phyloP scores from a whole-genome alignment of 92 coral and sea anemone species.

The Plumapathes pennacea region DNA sequence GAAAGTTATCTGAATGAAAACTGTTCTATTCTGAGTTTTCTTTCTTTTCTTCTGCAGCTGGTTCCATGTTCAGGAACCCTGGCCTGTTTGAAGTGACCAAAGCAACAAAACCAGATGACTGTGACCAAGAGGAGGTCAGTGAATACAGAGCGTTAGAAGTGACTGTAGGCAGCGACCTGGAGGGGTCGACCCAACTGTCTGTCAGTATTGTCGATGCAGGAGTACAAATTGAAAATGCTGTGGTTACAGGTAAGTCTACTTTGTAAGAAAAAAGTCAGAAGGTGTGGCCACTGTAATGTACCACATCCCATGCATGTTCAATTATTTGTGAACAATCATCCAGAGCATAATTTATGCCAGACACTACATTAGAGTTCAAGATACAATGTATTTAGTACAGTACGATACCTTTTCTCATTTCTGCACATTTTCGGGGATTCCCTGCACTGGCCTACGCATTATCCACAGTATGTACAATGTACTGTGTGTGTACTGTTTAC shows the following conservation, averaged over 20 bases:
- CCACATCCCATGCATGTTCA: background rate
- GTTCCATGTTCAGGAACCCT: constrained; percentile 97
- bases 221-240: constrained; percentile 23
- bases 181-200: constrained; percentile 68
- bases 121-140: constrained; percentile 16
- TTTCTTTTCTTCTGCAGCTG: constrained; percentile 51
- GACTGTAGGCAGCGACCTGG: constrained; percentile 82
- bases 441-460: too few relatives aligned
- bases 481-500: too few relatives aligned
- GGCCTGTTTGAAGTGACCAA: constrained; percentile 97
- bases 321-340: too few relatives aligned
- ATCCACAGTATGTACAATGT: too few relatives aligned
- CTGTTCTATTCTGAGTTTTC: background rate
- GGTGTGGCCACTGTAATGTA: background rate
- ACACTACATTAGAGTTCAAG: too few relatives aligned
- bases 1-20: background rate
- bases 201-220: constrained; percentile 66
- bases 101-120: constrained; percentile 58
- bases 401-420: too few relatives aligned
- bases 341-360: too few relatives aligned
- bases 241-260: constrained; percentile 47
- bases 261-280: too few relatives aligned
- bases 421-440: too few relatives aligned
- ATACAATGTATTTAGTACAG: too few relatives aligned
- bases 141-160: constrained; percentile 73